These are phyloP conservation scores for Therioaphis trifolii DNA, from an alignment of 2,888 invertebrate species.

Conservation along the genomic window DNA sequence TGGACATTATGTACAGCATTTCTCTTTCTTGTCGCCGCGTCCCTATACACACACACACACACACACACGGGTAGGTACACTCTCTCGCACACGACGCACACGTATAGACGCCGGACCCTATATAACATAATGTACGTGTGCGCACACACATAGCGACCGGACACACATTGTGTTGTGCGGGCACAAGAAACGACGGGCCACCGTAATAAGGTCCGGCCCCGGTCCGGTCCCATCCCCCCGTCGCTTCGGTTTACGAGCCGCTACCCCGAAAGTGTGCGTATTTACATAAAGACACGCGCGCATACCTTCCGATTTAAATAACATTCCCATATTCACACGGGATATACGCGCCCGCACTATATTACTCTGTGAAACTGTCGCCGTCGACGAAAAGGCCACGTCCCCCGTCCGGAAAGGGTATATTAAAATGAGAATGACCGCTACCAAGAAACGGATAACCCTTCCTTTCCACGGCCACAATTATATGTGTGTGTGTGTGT, in stretches of 20 bases:
- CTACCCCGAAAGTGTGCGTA: constrained; percentile 7
- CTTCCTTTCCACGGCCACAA: neutral
- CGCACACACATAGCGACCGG: neutral
- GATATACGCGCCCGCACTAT: constrained; percentile 1
- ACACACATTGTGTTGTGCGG: constrained; percentile 48
- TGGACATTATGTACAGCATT: constrained; percentile 64
- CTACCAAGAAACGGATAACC: constrained; percentile 28
- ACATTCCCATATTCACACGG: constrained; percentile 39
- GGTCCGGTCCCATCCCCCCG: neutral
- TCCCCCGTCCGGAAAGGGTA: constrained; percentile 21
- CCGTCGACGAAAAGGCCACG: constrained; percentile 26
- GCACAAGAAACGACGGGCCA: constrained; percentile 44
- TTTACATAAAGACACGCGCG: constrained; percentile 45
- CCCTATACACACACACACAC: neutral
- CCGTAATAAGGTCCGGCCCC: constrained; percentile 47
- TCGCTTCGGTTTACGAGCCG: neutral
- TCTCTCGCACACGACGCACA: no score
- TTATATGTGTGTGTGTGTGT: neutral
- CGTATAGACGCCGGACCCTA: no score
- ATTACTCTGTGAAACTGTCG: constrained; percentile 30
- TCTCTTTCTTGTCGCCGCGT: constrained; percentile 60
- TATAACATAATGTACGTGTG: no score
- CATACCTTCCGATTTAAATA: constrained; percentile 54
- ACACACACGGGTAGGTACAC: neutral
- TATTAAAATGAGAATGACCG: constrained; percentile 58